These are phyloP conservation scores for Conopomorpha cramerella DNA, from an alignment of 1,140 invertebrate species.

Conservation along the genomic window DNA sequence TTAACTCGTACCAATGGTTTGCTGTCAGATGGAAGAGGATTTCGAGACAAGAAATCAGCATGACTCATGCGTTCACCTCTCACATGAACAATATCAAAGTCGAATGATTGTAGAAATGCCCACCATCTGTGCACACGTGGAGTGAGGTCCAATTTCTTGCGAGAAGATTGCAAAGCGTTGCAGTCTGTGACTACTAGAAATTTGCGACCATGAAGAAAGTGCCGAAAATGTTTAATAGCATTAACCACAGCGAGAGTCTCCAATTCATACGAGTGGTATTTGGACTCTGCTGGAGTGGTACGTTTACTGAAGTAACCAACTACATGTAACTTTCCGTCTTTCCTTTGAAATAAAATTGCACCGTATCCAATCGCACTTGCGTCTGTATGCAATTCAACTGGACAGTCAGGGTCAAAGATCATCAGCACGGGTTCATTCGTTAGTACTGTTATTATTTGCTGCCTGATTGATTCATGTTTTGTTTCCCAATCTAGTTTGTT, in stretches of 20 bases:
- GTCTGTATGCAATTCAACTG: conserved; percentile 3
- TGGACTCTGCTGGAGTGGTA: neutral
- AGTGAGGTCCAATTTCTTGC: conserved; percentile 15
- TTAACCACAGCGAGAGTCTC: conserved; percentile 1
- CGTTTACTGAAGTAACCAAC: conserved; percentile 1
- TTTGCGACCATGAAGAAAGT: neutral
- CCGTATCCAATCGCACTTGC: neutral
- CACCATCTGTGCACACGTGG: conserved; percentile 17
- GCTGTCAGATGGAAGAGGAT: neutral
- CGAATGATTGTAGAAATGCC: neutral
- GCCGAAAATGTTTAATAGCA: conserved; percentile 8
- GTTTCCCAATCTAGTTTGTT: neutral
- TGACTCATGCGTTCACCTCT: neutral
- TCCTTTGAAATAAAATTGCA: conserved; percentile 4
- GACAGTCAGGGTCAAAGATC: conserved; percentile 21
- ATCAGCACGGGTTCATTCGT: conserved; percentile 8
- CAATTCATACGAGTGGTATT: neutral
- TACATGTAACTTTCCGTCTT: conserved; percentile 11
- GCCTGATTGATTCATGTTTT: conserved; percentile 4
- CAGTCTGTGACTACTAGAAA: conserved; percentile 10
- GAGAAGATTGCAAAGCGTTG: conserved; percentile 15
- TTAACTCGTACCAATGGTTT: neutral
- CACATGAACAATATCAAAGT: neutral
- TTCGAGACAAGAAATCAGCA: neutral
- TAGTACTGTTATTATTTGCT: neutral